phyloP scores from a whole-genome alignment of 2,888 invertebrate species.

The Eilema caniola region DNA sequence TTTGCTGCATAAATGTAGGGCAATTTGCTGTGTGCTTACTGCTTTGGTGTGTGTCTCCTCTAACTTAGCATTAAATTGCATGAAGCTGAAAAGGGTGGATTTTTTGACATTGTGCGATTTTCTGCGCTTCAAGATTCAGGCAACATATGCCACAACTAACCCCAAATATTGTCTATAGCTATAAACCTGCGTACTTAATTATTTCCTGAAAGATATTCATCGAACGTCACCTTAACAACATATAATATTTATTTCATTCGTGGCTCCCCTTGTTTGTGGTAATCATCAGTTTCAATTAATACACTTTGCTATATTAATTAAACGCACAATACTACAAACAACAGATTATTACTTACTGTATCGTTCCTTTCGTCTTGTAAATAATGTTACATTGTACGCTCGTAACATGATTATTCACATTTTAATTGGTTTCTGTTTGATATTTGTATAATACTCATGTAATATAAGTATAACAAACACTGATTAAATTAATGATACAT shows the following conservation, averaged over 20 bases:
- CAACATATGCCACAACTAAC: not conserved
- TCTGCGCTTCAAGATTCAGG: not conserved
- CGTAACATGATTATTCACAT: not conserved
- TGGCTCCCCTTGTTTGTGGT: not conserved
- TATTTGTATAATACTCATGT: not conserved
- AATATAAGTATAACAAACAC: too few species aligned
- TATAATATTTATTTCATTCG: not conserved
- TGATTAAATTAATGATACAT: too few species aligned
- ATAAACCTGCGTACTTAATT: not conserved
- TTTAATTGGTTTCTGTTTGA: not conserved
- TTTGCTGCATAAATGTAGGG: too few species aligned
- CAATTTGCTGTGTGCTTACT: too few species aligned
- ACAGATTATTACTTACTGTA: not conserved
- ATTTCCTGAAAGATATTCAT: not conserved
- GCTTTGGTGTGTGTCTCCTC: too few species aligned
- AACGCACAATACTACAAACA: not conserved
- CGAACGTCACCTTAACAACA: not conserved
- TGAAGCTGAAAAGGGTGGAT: not conserved
- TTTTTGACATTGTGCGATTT: not conserved
- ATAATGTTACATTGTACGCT: not conserved
- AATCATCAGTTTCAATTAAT: constrained; percentile 6
- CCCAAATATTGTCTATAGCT: not conserved
- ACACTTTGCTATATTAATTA: not conserved
- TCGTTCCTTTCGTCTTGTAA: not conserved
- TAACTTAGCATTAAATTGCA: not conserved